phyloP scores from a whole-genome alignment of 2,113 vertebrate genomes.

The Sphyrna mokarran region DNA sequence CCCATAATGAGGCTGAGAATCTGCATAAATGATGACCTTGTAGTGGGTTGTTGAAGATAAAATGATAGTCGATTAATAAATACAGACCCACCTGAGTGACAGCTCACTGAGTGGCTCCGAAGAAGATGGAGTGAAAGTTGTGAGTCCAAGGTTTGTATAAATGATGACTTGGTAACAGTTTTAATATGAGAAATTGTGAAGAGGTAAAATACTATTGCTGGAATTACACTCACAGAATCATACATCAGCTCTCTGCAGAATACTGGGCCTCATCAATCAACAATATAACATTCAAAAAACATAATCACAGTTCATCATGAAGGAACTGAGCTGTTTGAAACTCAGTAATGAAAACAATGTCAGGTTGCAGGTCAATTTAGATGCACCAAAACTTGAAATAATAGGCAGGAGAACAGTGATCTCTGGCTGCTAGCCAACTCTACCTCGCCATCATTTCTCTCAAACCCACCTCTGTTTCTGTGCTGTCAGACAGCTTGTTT shows the following conservation, averaged over 20 bases:
- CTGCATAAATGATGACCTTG: conserved; percentile 72
- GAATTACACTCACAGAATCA: conserved; percentile 96
- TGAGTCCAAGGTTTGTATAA: conserved; percentile 79
- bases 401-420: not conserved
- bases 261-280: conserved; percentile 80
- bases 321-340: conserved; percentile 81
- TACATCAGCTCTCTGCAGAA: conserved; percentile 99
- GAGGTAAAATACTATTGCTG: conserved; percentile 59
- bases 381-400: conserved; percentile 25
- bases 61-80: conserved; percentile 97
- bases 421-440: not conserved
- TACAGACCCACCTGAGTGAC: conserved; percentile 96
- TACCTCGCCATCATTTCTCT: not conserved
- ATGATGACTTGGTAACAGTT: conserved; percentile 99
- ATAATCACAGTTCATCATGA: conserved; percentile 99
- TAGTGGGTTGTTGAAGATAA: conserved; percentile 79
- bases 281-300: conserved; percentile 82
- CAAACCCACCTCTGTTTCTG: not conserved
- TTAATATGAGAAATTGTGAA: conserved; percentile 82
- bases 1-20: conserved; percentile 43
- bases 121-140: conserved; percentile 92
- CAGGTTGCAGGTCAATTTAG: conserved; percentile 15
- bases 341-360: conserved; percentile 25
- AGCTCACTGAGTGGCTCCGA: conserved; percentile 61
- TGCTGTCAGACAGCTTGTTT: not conserved